Evolutionary conservation across 2,888 invertebrate species (phyloP).

Genomic region (Endomychus coccineus): DNA sequence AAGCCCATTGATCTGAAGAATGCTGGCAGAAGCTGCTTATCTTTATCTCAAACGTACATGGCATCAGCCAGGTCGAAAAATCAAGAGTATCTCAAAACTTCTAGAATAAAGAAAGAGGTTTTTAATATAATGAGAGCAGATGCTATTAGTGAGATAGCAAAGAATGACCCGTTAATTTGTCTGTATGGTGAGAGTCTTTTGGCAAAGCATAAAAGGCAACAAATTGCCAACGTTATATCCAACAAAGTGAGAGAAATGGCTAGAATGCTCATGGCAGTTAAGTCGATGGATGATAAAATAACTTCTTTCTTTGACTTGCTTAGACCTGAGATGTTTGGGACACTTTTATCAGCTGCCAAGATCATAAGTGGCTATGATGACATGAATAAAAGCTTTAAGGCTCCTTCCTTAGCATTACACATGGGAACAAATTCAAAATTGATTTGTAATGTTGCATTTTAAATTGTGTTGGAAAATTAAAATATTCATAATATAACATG

Average conservation of each 20-base stretch:
- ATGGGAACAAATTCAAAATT: constrained; percentile 22
- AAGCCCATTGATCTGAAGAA: constrained; percentile 11
- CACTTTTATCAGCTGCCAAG: too few species aligned
- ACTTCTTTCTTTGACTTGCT: too few species aligned
- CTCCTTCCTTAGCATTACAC: constrained; percentile 21
- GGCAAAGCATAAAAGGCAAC: constrained; percentile 22
- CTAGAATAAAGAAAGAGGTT: constrained; percentile 20
- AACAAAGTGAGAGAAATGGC: constrained; percentile 24
- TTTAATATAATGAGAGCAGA: constrained; percentile 24
- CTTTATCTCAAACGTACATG: constrained; percentile 19
- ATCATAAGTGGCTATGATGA: constrained; percentile 21
- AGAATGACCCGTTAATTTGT: constrained; percentile 21
- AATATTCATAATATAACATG: constrained; percentile 12
- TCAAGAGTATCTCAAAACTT: constrained; percentile 15
- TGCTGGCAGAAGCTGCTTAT: constrained; percentile 14
- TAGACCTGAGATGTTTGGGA: too few species aligned
- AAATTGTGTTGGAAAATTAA: constrained; percentile 17
- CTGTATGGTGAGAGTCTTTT: constrained; percentile 21
- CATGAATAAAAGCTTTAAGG: constrained; percentile 15
- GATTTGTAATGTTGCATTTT: constrained; percentile 18
- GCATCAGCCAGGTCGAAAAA: constrained; percentile 14
- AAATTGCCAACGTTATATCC: constrained; percentile 18
- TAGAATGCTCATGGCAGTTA: not conserved
- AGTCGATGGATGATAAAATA: too few species aligned
- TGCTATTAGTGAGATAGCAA: constrained; percentile 19